A percentile compares a stretch with the other conserved stretches of the same genome.
phyloP scores from a whole-genome alignment of 2,113 vertebrate species.

The Tetrao urogallus region DNA sequence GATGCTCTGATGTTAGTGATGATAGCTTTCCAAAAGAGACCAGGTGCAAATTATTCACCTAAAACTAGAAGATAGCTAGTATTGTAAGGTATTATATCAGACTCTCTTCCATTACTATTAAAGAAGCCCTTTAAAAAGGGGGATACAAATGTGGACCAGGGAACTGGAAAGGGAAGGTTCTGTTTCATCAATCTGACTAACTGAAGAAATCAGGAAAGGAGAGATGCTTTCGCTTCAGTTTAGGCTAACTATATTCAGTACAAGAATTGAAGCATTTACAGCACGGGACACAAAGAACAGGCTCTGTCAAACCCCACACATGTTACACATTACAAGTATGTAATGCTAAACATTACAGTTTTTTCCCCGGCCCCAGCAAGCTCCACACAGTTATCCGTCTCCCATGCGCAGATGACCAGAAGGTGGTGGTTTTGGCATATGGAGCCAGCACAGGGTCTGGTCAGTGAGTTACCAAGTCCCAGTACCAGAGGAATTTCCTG shows the following conservation, averaged over 20 bases:
- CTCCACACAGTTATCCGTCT: rapidly evolving
- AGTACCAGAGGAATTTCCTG: not conserved
- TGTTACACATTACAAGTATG: not conserved
- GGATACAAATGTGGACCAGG: not conserved
- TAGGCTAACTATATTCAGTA: rapidly evolving
- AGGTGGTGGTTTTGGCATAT: rapidly evolving
- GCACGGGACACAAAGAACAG: not conserved
- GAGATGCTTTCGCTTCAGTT: not conserved
- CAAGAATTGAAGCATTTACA: not conserved
- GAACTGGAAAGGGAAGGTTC: not conserved
- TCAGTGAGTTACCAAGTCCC: rapidly evolving
- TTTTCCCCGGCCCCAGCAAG: not conserved
- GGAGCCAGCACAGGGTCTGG: not conserved
- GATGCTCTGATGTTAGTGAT: not conserved
- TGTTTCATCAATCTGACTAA: not conserved
- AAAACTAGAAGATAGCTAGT: not conserved
- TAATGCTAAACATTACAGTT: no score
- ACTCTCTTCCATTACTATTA: not conserved
- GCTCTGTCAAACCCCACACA: not conserved
- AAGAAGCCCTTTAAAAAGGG: not conserved
- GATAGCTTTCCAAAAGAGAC: not conserved
- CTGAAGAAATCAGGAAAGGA: not conserved
- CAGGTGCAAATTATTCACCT: not conserved
- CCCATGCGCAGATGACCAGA: not conserved
- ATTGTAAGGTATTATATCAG: not conserved